Percentiles rank a stretch among this genome's conserved stretches.
phyloP scores from a whole-genome alignment of 2,113 vertebrate genomes.

The Morone chrysops region DNA sequence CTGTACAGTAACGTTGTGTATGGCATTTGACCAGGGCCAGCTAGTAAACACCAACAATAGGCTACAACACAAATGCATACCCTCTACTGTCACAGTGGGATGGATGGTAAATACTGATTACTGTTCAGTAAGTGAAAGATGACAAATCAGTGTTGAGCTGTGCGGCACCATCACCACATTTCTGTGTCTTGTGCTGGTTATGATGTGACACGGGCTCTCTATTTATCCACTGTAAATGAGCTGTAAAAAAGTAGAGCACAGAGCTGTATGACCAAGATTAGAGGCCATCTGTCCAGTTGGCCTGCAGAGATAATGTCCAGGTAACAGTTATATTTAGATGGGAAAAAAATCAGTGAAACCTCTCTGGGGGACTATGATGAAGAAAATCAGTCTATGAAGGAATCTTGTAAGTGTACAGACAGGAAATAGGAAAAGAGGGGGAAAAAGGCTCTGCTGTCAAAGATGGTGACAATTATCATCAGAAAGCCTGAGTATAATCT shows the following conservation, averaged over 20 bases:
- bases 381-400: constrained; percentile 40
- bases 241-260: constrained; percentile 12
- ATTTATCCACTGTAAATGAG: constrained; percentile 25
- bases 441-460: constrained; percentile 54
- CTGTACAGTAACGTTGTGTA: not conserved
- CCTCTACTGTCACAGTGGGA: not conserved
- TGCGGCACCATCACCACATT: constrained; percentile 19
- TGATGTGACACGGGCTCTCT: constrained; percentile 5
- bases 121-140: constrained; percentile 13
- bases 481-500: constrained; percentile 80
- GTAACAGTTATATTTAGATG: constrained; percentile 46
- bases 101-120: not conserved
- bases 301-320: constrained; percentile 51
- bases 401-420: constrained; percentile 55
- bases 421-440: constrained; percentile 20
- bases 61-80: not conserved
- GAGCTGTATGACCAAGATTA: constrained; percentile 8
- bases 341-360: constrained; percentile 34
- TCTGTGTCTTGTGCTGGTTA: constrained; percentile 3
- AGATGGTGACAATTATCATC: constrained; percentile 81
- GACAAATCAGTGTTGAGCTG: not conserved
- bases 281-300: constrained; percentile 55
- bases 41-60: not conserved
- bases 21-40: not conserved
- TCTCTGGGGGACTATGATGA: constrained; percentile 16